Evolutionary conservation across 2,113 vertebrate genomes (phyloP), one percentile per base, ranked within the genome.

Genomic region (Morone saxatilis): DNA sequence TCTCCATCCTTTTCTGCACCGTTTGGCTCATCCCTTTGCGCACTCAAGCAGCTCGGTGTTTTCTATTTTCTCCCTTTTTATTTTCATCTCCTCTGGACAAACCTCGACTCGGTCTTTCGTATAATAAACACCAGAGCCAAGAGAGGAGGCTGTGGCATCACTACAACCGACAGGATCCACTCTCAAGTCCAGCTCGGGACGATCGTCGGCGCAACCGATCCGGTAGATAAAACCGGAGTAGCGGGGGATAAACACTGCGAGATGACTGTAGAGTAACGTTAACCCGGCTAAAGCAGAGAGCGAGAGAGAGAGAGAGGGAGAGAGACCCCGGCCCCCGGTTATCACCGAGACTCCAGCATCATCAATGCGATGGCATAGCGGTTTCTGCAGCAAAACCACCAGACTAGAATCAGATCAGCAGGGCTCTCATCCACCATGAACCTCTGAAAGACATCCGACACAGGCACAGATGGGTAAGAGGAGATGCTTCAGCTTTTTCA

Each of bases 381-480:
- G 79, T 73, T 69, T 19, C 77, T 90, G 87, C 90, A 66, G 59
- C 80, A 62, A 45, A 59, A 76, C 79, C 17, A 22, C 20, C 48
- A 45, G 78, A 86, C 72, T 36, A 43, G 84, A 87, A 73, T 50
- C 81, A 1, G 75, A 87, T n/a, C 85, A 83, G 84, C 86, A 59
- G 78, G 72, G 71, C 75, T 83, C 79, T 47, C 78, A 81, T 91
- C 86, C 85, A 89, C 88, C 90, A 91, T 92, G 92, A 90, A 79
- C 73, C 86, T 91, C 90, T 94, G 90, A 93, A 84, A 91, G 89
- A 86, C 85, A 88, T 86, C 91, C 43, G 80, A 90, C 89, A 79
- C 93, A 59, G 84, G 94, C 95, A 89, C 91, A 89, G 91, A 95
- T 95, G 95, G 95, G 94, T 95, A 89, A 94, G 94, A 79, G 17